These are phyloP conservation scores for Cantharis rufa DNA, from an alignment of 2,888 invertebrate species.

Conservation along the genomic window DNA sequence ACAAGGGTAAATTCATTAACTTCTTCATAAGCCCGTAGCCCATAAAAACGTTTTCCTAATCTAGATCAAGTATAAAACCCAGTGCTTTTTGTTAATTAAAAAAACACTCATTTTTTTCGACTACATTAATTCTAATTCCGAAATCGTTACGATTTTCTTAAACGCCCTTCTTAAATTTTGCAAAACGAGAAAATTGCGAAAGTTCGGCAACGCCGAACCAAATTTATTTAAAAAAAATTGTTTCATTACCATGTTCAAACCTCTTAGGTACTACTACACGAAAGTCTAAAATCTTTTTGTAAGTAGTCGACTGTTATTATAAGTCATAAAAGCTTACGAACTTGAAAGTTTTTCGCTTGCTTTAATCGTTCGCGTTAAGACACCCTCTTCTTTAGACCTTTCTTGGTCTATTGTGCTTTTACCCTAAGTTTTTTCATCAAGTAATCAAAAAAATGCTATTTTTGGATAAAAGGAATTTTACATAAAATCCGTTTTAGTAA, in stretches of 20 bases:
- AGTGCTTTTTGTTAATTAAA: background rate
- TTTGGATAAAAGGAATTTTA: background rate
- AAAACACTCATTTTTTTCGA: background rate
- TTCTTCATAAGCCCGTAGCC: slow-evolving; percentile 18
- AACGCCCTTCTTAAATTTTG: background rate
- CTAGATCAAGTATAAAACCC: slow-evolving; percentile 3
- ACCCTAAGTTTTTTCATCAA: background rate
- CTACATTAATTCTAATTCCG: background rate
- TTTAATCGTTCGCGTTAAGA: background rate
- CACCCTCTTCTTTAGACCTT: background rate
- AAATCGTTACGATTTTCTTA: background rate
- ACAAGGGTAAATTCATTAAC: slow-evolving; percentile 36
- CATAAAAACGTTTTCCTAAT: slow-evolving; percentile 12
- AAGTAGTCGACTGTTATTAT: background rate
- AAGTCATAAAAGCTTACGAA: background rate
- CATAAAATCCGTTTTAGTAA: background rate
- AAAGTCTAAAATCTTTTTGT: background rate
- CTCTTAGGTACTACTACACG: background rate
- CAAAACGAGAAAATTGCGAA: background rate
- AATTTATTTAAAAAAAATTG: background rate
- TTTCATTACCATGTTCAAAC: background rate
- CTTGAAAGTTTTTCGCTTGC: background rate
- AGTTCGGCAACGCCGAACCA: background rate
- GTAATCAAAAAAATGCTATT: background rate
- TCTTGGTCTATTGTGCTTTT: background rate